These are phyloP conservation scores for Poecilia wingei DNA, from an alignment of 2,797 vertebrate genomes.

Conservation along the genomic window DNA sequence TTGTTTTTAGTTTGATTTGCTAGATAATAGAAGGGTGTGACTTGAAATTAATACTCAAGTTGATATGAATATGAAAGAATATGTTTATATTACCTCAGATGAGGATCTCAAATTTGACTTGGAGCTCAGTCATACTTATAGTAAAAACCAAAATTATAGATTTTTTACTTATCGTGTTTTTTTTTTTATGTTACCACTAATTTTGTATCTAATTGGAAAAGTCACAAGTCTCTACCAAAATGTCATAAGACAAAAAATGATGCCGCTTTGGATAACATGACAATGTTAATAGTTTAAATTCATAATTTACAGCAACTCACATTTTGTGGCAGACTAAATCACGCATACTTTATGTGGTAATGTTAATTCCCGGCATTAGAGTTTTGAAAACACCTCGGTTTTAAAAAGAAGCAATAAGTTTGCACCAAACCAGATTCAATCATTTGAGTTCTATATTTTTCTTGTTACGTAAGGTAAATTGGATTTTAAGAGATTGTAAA, in stretches of 20 bases:
- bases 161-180: neutral
- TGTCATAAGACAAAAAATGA: neutral
- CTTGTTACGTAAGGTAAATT: neutral
- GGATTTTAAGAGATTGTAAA: neutral
- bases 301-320: neutral
- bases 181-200: neutral
- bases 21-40: neutral
- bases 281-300: neutral
- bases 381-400: neutral
- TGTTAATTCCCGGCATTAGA: neutral
- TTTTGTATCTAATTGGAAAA: neutral
- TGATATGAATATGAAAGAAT: constrained; percentile 3
- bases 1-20: constrained; percentile 8
- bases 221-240: neutral
- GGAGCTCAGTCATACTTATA: neutral
- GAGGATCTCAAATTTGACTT: neutral
- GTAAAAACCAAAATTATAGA: neutral
- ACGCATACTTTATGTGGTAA: neutral
- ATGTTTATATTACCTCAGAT: neutral
- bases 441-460: neutral
- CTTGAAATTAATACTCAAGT: constrained; percentile 12
- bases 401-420: neutral
- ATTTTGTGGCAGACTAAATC: neutral
- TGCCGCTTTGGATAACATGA: no score
- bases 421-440: neutral